phyloP scores from a whole-genome alignment of 1,140 invertebrate genomes.

The Panonychus citri region DNA sequence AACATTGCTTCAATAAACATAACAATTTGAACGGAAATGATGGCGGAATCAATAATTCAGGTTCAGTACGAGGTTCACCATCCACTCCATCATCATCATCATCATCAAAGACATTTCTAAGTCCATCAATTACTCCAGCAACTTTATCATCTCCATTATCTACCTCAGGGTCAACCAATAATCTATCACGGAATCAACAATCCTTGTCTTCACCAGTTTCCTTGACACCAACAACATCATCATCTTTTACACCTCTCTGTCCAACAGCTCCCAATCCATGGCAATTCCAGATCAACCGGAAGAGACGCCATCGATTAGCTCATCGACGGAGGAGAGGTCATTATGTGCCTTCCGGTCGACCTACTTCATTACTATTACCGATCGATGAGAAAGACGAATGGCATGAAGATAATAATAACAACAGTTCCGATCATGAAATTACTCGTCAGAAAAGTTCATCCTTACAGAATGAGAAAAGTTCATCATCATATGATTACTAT shows the following conservation, averaged over 20 bases:
- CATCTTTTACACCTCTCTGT: background rate
- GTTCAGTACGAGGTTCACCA: background rate
- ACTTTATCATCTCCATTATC: background rate
- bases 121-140: too few species aligned
- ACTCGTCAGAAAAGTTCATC: too few species aligned
- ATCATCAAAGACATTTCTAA: background rate
- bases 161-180: background rate
- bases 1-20: background rate
- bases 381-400: conserved; percentile 9
- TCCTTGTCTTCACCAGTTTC: background rate
- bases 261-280: background rate
- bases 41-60: background rate
- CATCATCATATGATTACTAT: background rate
- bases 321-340: background rate
- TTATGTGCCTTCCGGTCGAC: background rate
- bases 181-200: background rate
- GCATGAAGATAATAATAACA: background rate
- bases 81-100: background rate
- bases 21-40: background rate
- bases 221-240: background rate
- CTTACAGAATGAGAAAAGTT: background rate
- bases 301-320: background rate
- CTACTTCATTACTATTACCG: conserved; percentile 2
- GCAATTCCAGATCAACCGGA: conserved; percentile 1
- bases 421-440: too few species aligned